A percentile compares a stretch with the other conserved stretches of the same genome.
Evolutionary conservation across 2,888 invertebrate species (phyloP).

Genomic region (Ametastegia equiseti): DNA sequence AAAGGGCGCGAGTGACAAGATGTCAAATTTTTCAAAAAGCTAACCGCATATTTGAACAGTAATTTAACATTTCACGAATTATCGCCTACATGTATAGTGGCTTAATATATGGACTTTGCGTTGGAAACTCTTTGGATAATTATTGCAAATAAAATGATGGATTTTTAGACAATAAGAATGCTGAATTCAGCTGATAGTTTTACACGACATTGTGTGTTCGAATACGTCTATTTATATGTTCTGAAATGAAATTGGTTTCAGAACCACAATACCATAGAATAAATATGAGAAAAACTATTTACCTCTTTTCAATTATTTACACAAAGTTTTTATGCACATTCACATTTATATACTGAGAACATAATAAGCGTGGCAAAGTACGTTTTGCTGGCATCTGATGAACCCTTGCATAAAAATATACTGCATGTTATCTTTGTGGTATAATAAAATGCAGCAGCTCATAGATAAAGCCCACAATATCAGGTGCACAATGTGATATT

Average conservation of each 20-base stretch:
- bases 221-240: not conserved
- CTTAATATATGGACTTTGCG: no score
- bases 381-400: not conserved
- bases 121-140: not conserved
- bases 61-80: no score
- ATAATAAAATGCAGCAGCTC: not conserved
- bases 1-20: no score
- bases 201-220: not conserved
- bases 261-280: not conserved
- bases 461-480: not conserved
- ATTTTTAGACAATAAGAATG: not conserved
- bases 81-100: no score
- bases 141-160: not conserved
- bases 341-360: not conserved
- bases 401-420: not conserved
- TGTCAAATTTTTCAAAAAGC: no score
- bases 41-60: no score
- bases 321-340: not conserved
- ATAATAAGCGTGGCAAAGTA: not conserved
- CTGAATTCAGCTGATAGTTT: not conserved
- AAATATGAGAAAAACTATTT: not conserved
- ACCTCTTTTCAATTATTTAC: not conserved
- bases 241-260: not conserved
- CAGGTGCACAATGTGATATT: not conserved
- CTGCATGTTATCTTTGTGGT: not conserved